Base-by-base conservation (phyloP, 2,797 vertebrate species). In the Buphagus erythrorhynchus region DNA sequence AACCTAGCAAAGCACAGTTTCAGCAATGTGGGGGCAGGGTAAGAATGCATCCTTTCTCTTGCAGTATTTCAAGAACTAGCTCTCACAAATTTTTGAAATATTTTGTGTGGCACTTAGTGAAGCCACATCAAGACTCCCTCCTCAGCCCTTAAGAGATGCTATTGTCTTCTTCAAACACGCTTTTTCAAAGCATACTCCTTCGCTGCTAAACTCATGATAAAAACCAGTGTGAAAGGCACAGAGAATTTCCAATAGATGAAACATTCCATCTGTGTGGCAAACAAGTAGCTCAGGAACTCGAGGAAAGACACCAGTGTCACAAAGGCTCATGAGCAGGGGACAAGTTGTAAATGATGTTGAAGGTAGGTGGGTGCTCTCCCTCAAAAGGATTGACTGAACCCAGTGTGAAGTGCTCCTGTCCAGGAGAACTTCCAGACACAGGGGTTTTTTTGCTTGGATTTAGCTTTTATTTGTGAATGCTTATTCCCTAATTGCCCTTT, bases 21-120 rank as follows among this genome's bases (percentile, higher is more conserved):
- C n/a, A 67, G 87, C 51, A 87, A 12, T 69, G 96, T 94, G 96
- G 97, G 95, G 93, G 96, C 89, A 91, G 84, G 78, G 90, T 80
- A 97, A 98, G 93, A 98, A 97, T 96, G 96, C 63, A 67, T 94
- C 93, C 91, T 97, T 98, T 98, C 96, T 97, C 96, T 65, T 62
- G 12, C 48, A 82, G 91, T 36, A 13, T 92, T 96, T 94, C 86
- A 93, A 96, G 93, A 97, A 62, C 86, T 49, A 77, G 83, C 97
- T 97, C 95, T 96, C 94, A 94, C 62, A 94, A 96, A 98, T 97
- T 95, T 96, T 94, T 97, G 38, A 93, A 96, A 97, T 98, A 91
- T 88, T 98, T 98, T 88, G 45, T 33, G 85, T 16, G 66, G 68
- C 91, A 74, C 90, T 95, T 94, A 93, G 91, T 67, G 88, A 94